These are phyloP conservation scores for Spatulosminthurus flaviceps DNA, from an alignment of 2,888 invertebrate genomes.

Conservation along the genomic window DNA sequence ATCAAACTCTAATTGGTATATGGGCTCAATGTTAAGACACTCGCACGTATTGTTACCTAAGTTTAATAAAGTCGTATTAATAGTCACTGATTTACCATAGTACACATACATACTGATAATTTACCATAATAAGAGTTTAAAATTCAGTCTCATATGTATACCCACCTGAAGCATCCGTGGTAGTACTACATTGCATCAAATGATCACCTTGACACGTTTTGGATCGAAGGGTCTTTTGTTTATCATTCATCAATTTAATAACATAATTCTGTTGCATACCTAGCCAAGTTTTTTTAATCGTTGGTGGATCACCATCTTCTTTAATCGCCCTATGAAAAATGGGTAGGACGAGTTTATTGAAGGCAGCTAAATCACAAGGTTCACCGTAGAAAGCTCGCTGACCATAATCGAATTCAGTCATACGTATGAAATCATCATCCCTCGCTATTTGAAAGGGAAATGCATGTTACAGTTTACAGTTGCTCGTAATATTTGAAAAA, in stretches of 20 bases:
- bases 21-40: not conserved
- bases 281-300: not conserved
- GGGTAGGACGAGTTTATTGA: not conserved
- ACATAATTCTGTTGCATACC: not conserved
- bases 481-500: no score
- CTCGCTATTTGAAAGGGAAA: no score
- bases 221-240: not conserved
- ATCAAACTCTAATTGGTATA: not conserved
- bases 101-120: not conserved
- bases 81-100: no score
- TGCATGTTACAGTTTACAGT: no score
- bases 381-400: slow-evolving; percentile 10
- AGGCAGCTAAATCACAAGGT: not conserved
- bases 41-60: not conserved
- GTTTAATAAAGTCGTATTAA: no score
- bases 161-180: not conserved
- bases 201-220: slow-evolving; percentile 5
- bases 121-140: not conserved
- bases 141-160: not conserved
- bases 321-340: not conserved
- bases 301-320: not conserved
- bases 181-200: slow-evolving; percentile 23
- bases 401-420: slow-evolving; percentile 1
- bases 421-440: no score
- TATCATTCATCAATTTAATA: not conserved